Conservation (phyloP, 2,888 invertebrate genomes). For the Mechanitis messenoides region DNA sequence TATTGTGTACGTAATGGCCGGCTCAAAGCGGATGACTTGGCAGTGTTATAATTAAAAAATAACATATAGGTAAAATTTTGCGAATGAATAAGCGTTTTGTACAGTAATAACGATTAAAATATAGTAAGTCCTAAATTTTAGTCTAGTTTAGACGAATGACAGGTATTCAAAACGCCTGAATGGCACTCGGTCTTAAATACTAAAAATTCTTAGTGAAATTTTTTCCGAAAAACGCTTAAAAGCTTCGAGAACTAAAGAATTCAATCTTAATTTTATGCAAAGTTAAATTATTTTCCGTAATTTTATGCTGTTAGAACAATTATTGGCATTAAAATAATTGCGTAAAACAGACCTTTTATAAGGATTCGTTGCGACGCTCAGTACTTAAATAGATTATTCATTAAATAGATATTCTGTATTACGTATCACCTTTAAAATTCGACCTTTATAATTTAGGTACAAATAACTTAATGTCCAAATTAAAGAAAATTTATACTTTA, state of each 20-base stretch:
- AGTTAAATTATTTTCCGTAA: no score
- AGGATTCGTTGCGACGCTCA: constrained; percentile 12
- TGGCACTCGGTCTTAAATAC: constrained; percentile 45
- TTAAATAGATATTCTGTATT: no score
- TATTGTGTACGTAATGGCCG: constrained; percentile 67
- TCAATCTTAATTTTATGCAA: no score
- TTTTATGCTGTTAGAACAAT: no score
- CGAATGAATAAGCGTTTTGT: constrained; percentile 69
- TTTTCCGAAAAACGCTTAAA: no score
- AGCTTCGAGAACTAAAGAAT: no score
- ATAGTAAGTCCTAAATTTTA: constrained; percentile 56
- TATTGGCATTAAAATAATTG: neutral
- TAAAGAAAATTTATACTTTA: constrained; percentile 3
- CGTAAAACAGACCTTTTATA: constrained; percentile 9
- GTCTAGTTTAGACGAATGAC: constrained; percentile 58
- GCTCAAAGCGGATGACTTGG: constrained; percentile 53
- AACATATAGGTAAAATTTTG: constrained; percentile 68
- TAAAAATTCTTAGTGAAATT: neutral
- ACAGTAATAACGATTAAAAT: constrained; percentile 65
- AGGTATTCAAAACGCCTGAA: constrained; percentile 40
- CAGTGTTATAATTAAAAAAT: constrained; percentile 32
- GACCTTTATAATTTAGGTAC: neutral
- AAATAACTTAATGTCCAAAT: no score
- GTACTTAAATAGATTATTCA: neutral
- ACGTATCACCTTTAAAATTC: no score